These are phyloP conservation scores for Leptocoma aspasia DNA, from an alignment of 2,113 vertebrate genomes.

Conservation along the genomic window DNA sequence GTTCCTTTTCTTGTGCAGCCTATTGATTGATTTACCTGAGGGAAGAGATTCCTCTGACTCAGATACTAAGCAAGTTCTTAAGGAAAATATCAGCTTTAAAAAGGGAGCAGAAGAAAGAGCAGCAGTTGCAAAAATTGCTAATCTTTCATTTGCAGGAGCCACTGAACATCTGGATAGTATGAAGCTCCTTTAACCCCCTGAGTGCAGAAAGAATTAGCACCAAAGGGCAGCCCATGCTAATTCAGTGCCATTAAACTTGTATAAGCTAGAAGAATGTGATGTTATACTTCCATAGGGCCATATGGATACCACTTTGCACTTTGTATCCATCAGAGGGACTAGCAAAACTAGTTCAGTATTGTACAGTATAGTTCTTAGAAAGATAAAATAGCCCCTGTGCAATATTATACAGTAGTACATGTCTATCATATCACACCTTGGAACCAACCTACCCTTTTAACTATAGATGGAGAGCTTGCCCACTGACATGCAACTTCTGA, in stretches of 20 bases:
- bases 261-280: constrained; percentile 65
- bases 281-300: constrained; percentile 62
- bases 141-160: constrained; percentile 78
- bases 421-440: neutral
- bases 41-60: constrained; percentile 76
- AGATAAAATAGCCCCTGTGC: constrained; percentile 36
- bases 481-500: neutral
- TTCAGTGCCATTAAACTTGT: constrained; percentile 72
- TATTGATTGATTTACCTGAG: constrained; percentile 79
- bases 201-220: constrained; percentile 75
- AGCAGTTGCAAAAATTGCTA: constrained; percentile 72
- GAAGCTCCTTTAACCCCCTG: constrained; percentile 71
- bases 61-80: constrained; percentile 74
- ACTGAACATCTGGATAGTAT: constrained; percentile 77
- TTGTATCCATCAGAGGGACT: constrained; percentile 56
- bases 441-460: neutral
- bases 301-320: constrained; percentile 60
- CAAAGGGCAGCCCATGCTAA: constrained; percentile 75
- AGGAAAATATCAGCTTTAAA: constrained; percentile 77
- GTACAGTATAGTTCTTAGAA: constrained; percentile 11
- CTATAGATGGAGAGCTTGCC: neutral
- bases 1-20: constrained; percentile 61
- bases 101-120: constrained; percentile 67
- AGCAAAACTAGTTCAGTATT: constrained; percentile 33
- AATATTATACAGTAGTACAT: constrained; percentile 11